phyloP scores from a whole-genome alignment of 2,888 invertebrate species.

The Lobophora halterata region DNA sequence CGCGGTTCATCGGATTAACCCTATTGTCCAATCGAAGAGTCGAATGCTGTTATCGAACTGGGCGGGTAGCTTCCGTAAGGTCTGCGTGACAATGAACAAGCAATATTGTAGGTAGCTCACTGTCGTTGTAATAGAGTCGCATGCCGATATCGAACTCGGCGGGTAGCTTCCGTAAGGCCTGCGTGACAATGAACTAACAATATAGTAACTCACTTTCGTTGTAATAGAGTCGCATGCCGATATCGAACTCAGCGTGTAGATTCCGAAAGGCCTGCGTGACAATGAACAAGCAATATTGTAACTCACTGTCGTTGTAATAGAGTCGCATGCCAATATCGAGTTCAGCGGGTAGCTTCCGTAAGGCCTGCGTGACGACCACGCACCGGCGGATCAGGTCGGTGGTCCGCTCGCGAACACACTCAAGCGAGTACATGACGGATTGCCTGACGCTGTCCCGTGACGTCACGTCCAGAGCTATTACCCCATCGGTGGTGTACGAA shows the following conservation, averaged over 20 bases:
- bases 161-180: no score
- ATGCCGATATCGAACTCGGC: no score
- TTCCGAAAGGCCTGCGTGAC: conserved; percentile 41
- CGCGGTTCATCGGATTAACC: no score
- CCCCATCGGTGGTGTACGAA: conserved; percentile 46
- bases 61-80: no score
- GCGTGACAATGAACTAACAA: no score
- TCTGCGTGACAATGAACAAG: no score
- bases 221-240: conserved; percentile 53
- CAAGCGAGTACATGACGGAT: conserved; percentile 42
- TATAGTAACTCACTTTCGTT: no score
- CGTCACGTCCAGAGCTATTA: conserved; percentile 48
- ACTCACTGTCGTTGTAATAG: conserved; percentile 64
- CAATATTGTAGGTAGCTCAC: no score
- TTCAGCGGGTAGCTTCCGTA: conserved; percentile 35
- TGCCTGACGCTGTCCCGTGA: conserved; percentile 36
- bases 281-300: conserved; percentile 11
- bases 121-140: no score
- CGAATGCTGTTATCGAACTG: no score
- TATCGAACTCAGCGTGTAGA: conserved; percentile 40
- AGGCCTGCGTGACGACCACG: conserved; percentile 45
- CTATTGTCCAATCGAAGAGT: no score
- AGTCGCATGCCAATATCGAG: conserved; percentile 56
- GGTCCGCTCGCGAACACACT: conserved; percentile 48
- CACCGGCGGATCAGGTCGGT: conserved; percentile 46